Conservation (phyloP, 2,888 invertebrate genomes). For the Scaptomyza reducta region DNA sequence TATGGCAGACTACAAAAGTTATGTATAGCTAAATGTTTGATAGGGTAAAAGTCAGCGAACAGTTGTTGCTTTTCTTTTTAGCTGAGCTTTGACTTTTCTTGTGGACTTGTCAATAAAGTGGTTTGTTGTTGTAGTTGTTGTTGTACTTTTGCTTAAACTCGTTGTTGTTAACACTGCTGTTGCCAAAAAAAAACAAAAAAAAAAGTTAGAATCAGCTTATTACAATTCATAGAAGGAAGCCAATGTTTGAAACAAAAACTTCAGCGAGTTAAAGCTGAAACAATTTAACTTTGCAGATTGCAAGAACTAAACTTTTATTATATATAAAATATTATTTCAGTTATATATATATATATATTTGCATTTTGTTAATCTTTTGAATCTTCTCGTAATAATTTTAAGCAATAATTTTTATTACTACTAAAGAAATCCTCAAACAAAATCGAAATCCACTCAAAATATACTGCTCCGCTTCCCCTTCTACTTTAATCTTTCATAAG, state of each 20-base stretch:
- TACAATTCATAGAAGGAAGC: constrained; percentile 35
- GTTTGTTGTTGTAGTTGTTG: constrained; percentile 15
- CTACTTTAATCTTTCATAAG: neutral
- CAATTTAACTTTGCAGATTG: neutral
- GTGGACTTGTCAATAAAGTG: constrained; percentile 33
- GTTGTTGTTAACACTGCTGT: constrained; percentile 25
- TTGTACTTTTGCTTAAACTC: constrained; percentile 1
- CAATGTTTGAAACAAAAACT: too few species aligned
- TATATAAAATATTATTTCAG: too few species aligned
- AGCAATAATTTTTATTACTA: too few species aligned
- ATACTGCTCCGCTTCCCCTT: too few species aligned
- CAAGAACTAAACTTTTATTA: too few species aligned
- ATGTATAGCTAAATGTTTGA: constrained; percentile 47
- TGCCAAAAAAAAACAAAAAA: constrained; percentile 6
- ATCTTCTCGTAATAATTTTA: too few species aligned
- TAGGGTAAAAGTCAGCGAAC: constrained; percentile 33
- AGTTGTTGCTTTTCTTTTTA: constrained; percentile 16
- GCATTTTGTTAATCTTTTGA: neutral
- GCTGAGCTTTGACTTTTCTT: constrained; percentile 32
- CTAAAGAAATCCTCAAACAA: too few species aligned
- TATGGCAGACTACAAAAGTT: constrained; percentile 15
- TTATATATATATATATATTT: neutral
- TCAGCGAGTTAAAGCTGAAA: constrained; percentile 12
- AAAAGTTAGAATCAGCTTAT: constrained; percentile 29
- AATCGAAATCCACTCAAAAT: too few species aligned